Evolutionary conservation across 1,140 invertebrate species (phyloP), one percentile per base, ranked within the genome.

Genomic region (Battus philenor): DNA sequence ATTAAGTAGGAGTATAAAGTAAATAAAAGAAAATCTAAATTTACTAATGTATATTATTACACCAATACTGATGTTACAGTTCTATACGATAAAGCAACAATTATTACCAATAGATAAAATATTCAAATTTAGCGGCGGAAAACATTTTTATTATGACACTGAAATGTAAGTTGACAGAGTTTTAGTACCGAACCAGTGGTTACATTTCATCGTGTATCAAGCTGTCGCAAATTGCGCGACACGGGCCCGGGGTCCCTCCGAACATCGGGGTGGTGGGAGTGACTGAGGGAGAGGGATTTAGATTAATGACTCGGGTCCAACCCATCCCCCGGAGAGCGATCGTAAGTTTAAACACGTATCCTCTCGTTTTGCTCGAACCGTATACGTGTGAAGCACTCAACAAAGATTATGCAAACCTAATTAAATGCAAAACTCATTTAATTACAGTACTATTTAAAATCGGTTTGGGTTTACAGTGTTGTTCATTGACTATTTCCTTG

Each of bases 281-380:
- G 27, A 33, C 29, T 22, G 27, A 27, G 41, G 50, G 50, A 46
- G 39, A 49, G 55, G 59, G 38, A 31, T 17, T 38, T 32, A 72
- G 66, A 74, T 72, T 70, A 74, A 77, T 74, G 61, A 56, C 33
- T 46, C 52, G 62, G 59, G 48, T 43, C 20, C 59, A 30, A 60
- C 32, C 30, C 44, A 27, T 48, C 53, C 68, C 63, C 45, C 59
- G 47, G 73, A 69, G 70, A 74, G 49, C 67, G 70, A 72, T 74
- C 63, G 49, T 39, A 33, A 67, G 70, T 67, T 72, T 72, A 71
- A 68, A 71, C 63, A 59, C 34, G 60, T 54, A 62, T 74, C 59
- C 58, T 68, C 64, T 64, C 65, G 67, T 73, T 72, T 74, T 71
- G 68, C 59, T 51, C 44, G 53, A 46, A 53, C 46, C 33, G 46